phyloP scores from a whole-genome alignment of 2,113 vertebrate species.

The Macaca nemestrina region DNA sequence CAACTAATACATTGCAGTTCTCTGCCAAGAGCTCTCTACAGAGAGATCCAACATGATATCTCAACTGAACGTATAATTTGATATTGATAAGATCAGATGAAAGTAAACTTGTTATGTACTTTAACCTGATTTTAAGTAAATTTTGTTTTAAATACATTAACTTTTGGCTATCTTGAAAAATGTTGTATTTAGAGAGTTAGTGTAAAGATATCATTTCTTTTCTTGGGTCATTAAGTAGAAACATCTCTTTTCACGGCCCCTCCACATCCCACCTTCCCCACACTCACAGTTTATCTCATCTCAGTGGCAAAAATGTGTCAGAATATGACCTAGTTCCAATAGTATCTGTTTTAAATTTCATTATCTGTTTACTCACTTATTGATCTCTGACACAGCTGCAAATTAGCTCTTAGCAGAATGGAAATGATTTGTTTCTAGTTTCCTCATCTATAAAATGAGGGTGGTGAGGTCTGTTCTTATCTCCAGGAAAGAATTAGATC shows the following conservation, averaged over 20 bases:
- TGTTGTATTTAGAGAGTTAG: background rate
- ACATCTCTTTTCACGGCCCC: background rate
- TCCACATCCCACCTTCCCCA: background rate
- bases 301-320: background rate
- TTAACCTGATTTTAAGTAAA: background rate
- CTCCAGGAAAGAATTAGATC: background rate
- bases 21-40: constrained; percentile 10
- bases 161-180: background rate
- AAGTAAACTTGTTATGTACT: constrained; percentile 12
- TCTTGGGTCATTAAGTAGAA: background rate
- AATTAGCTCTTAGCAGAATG: constrained; percentile 18
- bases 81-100: background rate
- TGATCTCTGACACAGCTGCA: constrained; percentile 38
- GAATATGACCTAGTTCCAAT: background rate
- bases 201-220: background rate
- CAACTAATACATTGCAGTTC: background rate
- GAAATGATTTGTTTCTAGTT: constrained; percentile 50
- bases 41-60: background rate
- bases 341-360: constrained; percentile 27
- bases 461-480: background rate
- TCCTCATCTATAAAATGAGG: constrained; percentile 14
- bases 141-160: constrained; percentile 12
- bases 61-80: constrained; percentile 55
- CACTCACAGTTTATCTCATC: background rate
- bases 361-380: background rate